Evolutionary conservation across 2,797 vertebrate species (phyloP), one percentile per base, ranked within the genome.

Genomic region (Mus minutoides): DNA sequence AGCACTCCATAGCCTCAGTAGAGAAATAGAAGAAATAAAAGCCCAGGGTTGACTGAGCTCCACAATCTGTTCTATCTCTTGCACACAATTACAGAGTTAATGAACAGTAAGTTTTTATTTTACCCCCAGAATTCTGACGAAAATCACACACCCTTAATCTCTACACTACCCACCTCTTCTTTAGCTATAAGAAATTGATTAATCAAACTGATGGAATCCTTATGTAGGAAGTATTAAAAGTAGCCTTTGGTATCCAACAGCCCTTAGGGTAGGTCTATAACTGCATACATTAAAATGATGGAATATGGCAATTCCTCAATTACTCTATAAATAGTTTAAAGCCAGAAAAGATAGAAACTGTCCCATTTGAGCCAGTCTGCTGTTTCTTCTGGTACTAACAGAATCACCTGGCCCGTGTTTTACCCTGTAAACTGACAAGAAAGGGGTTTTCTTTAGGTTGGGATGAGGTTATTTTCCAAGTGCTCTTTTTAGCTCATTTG

Each of bases 291-390:
- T 21, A 37, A 76, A 73, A 58, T 3, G 64, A 58, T 8, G 26
- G 2, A 22, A 46, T 17, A 75, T 92, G 10, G 5, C 67, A 43
- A 67, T 82, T 91, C 22, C 79, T 19, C 78, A 58, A 1, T 58
- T 71, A 88, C 64, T 76, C 93, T 52, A 88, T 77, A 85, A 85
- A 93, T 16, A 90, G 75, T 90, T 94, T 90, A 83, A 89, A 88
- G 19, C 40, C 93, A 34, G 71, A 60, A 88, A 54, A 43, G 19
- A 73, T 62, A 71, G 58, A 76, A 46, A 73, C 9, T 14, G 5
- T 52, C 10, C 10, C 24, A 49, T 40, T 52, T 19, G 92, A 88
- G 31, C 26, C 37, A 90, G 29, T 26, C 31, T 8, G 46, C 56
- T 93, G 14, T 71, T 87, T 89, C 56, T 34, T 6, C 89, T 71